These are phyloP conservation scores for Brenthis ino DNA, from an alignment of 2,888 invertebrate species.

Conservation along the genomic window DNA sequence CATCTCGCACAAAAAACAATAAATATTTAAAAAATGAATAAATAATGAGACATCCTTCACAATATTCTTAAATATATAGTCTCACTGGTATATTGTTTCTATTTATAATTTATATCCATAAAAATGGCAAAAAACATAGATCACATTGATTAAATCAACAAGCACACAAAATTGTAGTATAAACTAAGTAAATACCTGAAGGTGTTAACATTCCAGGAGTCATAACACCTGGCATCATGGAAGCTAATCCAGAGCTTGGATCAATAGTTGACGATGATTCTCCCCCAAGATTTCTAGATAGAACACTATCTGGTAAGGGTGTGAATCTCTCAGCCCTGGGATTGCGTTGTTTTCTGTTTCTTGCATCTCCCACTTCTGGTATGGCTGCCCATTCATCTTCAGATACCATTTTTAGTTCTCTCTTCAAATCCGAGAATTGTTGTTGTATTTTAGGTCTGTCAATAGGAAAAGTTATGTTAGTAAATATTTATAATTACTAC, in stretches of 20 bases:
- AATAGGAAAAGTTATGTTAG: constrained; percentile 17
- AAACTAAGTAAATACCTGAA: constrained; percentile 76
- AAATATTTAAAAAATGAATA: too few relatives aligned
- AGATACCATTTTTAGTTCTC: constrained; percentile 90
- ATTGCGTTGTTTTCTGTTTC: constrained; percentile 97
- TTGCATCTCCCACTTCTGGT: constrained; percentile 99
- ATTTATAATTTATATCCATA: too few relatives aligned
- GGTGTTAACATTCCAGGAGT: constrained; percentile 94
- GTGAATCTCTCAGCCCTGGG: constrained; percentile 98
- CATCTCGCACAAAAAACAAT: too few relatives aligned
- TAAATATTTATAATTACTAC: neutral
- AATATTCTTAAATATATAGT: too few relatives aligned
- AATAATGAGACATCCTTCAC: too few relatives aligned
- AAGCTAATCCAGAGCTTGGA: constrained; percentile 91
- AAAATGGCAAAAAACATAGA: too few relatives aligned
- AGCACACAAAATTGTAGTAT: neutral
- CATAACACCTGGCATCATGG: constrained; percentile 92
- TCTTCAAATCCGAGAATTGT: constrained; percentile 98
- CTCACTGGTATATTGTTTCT: too few relatives aligned
- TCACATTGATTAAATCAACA: too few relatives aligned
- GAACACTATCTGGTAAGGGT: constrained; percentile 97
- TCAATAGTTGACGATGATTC: constrained; percentile 91
- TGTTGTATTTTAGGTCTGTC: constrained; percentile 98
- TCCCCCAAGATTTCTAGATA: constrained; percentile 93
- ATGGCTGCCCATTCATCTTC: constrained; percentile 98